Conservation (phyloP, 92 coral and sea anemone genomes). For the Umimayanthus chanpuru region DNA sequence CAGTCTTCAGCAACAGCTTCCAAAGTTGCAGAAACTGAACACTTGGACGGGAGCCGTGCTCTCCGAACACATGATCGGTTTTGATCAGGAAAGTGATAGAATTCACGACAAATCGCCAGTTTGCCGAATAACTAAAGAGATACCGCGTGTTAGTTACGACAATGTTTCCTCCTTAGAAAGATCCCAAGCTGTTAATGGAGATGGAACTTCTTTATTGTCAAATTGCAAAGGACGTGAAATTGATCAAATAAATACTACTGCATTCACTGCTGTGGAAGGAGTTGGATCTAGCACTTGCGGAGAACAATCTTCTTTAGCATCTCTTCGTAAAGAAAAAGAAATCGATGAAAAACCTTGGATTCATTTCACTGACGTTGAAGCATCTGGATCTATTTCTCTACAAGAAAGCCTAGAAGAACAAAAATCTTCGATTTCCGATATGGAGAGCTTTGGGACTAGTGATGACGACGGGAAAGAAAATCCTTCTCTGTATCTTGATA, state of each 20-base stretch:
- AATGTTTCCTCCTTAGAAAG: background rate
- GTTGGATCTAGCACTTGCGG: background rate
- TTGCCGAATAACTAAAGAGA: background rate
- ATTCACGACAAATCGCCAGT: background rate
- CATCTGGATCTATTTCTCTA: background rate
- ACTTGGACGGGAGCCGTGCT: slow-evolving; percentile 30
- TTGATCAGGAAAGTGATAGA: slow-evolving; percentile 18
- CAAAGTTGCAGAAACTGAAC: slow-evolving; percentile 27
- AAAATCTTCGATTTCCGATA: background rate
- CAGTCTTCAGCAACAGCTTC: slow-evolving; percentile 15
- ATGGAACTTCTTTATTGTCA: background rate
- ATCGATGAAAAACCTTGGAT: background rate
- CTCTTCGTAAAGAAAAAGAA: background rate
- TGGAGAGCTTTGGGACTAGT: background rate
- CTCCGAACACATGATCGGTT: slow-evolving; percentile 13
- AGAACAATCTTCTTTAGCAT: background rate
- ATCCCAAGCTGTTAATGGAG: background rate
- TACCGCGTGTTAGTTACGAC: background rate
- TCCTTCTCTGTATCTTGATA: background rate
- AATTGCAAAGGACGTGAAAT: no score
- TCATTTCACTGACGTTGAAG: background rate
- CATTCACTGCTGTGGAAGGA: background rate
- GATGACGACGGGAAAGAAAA: background rate
- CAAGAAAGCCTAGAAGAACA: background rate
- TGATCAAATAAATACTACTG: background rate